Evolutionary conservation across 2,797 vertebrate genomes (phyloP).

Genomic region (Urosaurus nigricauda): DNA sequence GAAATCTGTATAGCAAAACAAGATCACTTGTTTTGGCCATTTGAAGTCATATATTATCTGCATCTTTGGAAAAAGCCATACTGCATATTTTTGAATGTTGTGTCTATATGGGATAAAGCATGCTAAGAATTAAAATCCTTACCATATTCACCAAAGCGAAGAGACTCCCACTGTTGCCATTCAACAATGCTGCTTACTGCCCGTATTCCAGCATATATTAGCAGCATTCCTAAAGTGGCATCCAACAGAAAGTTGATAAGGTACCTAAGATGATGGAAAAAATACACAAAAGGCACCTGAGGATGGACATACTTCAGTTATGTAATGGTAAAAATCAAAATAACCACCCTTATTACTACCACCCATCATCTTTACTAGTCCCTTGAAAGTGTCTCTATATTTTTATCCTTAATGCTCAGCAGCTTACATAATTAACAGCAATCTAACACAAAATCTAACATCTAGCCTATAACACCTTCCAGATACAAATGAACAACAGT

Average conservation of each 20-base stretch:
- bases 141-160: slow-evolving; percentile 99
- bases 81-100: not conserved
- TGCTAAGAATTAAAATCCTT: slow-evolving; percentile 59
- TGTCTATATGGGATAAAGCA: not conserved
- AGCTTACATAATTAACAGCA: not conserved
- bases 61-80: not conserved
- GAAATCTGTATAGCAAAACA: not conserved
- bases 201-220: slow-evolving; percentile 93
- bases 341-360: not conserved
- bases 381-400: not conserved
- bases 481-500: not conserved
- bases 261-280: slow-evolving; percentile 83
- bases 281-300: slow-evolving; percentile 27
- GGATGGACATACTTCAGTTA: not conserved
- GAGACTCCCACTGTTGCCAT: slow-evolving; percentile 96
- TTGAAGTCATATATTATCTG: not conserved
- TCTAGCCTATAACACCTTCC: not conserved
- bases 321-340: not conserved
- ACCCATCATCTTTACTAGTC: not conserved
- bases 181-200: slow-evolving; percentile 92
- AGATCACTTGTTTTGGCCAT: not conserved
- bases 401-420: too few species aligned
- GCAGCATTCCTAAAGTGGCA: slow-evolving; percentile 95
- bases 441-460: not conserved
- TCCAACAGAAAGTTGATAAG: slow-evolving; percentile 98